Percentiles rank a stretch among this genome's conserved stretches.
These are phyloP conservation scores for Procambarus virginalis DNA, from an alignment of 1,140 invertebrate species.

Conservation along the genomic window DNA sequence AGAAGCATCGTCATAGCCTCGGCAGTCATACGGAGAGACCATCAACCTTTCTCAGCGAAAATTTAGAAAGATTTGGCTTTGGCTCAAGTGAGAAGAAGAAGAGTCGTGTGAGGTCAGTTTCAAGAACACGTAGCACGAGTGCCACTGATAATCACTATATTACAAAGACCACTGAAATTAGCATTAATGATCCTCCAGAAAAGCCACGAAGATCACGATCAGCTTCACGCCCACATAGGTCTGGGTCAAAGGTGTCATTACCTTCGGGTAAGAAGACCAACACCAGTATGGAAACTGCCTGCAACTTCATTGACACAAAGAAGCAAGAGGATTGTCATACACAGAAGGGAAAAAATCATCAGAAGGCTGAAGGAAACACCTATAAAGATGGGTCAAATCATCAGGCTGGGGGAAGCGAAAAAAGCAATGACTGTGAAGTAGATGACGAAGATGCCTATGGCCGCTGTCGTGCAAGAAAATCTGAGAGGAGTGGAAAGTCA, in stretches of 20 bases:
- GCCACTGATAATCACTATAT: constrained; percentile 46
- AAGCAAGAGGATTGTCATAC: not conserved
- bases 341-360: not conserved
- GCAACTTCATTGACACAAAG: no score
- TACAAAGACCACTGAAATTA: not conserved
- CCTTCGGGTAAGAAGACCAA: not conserved
- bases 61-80: constrained; percentile 7
- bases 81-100: constrained; percentile 1
- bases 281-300: not conserved
- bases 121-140: constrained; percentile 31
- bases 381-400: not conserved
- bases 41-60: constrained; percentile 15
- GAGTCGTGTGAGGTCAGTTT: constrained; percentile 2
- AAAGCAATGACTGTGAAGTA: not conserved
- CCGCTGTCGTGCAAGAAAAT: not conserved
- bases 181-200: constrained; percentile 2
- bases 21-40: constrained; percentile 38
- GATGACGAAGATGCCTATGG: not conserved
- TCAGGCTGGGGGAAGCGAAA: not conserved
- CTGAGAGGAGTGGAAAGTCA: constrained; percentile 10
- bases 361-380: not conserved
- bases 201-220: constrained; percentile 40
- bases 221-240: constrained; percentile 31
- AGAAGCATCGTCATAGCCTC: constrained; percentile 46
- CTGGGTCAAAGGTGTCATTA: constrained; percentile 17